Base-by-base conservation (phyloP, 2,888 invertebrate species). In the Anthrax anthrax region DNA sequence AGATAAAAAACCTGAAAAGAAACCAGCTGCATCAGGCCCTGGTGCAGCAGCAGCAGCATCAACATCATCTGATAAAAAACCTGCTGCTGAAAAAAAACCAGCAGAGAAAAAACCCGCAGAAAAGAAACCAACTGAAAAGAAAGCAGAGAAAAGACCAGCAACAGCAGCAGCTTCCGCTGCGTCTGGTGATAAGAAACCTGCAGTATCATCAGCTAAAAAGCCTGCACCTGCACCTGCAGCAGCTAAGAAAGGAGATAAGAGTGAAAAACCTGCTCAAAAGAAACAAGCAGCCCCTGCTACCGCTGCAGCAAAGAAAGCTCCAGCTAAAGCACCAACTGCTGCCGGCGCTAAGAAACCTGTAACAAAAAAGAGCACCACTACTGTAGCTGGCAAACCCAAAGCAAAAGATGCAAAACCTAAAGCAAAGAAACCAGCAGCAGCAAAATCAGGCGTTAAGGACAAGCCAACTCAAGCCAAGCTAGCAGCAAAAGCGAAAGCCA, bases 1-100 rank as follows among this genome's bases (percentile, higher is more conserved):
- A 55, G 78, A 74, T 60, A 78, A 73, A 64, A 77, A 73, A 64
- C 73, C 57, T 50, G 66, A 66, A 53, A 71, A 70, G 52, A 71
- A 75, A 54, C 58, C 67, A 23, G 57, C 64, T 37, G 57, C 64
- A 23, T 56, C 65, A 18, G 58, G 65, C 40, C 66, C 74, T 44
- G 62, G 71, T n/a, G 52, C 65, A 9, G 56, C 67, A 23, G 4
- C 23, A 0, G 52, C 65, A 9, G 56, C 67, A 23, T 23, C 23
- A 0, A 64, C 68, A 27, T 61, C 60, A 58, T 13, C 72, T 72
- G 52, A 66, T 71, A 51, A 70, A 70, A 60, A 60, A 50, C 52
- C 59, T 47, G 55, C 48, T 9, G 42, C 56, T 36, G 55, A 53
- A 14, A 57, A 60, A 48, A 57, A 59, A 51, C 58, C 66, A 36